Conservation (phyloP, 23 tunicate species). For the Aplidium turbinatum region DNA sequence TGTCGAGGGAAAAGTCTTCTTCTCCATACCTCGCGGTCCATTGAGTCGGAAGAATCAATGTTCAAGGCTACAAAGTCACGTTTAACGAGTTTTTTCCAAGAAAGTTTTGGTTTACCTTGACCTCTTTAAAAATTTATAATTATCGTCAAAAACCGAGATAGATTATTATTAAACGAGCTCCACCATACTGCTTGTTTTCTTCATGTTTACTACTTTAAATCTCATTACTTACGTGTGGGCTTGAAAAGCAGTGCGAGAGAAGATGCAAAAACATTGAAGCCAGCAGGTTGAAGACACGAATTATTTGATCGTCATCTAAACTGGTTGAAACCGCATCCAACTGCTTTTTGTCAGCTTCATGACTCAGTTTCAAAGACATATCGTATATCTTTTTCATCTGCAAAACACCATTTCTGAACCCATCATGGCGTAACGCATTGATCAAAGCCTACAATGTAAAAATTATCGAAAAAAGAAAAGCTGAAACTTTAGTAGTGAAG, state of each 20-base stretch:
- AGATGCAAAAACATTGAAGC: constrained; percentile 48
- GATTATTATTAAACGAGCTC: too few relatives aligned
- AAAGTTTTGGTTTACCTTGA: too few relatives aligned
- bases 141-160: too few relatives aligned
- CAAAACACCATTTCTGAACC: not conserved
- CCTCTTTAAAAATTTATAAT: too few relatives aligned
- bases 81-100: too few relatives aligned
- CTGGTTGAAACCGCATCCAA: constrained; percentile 23
- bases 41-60: too few relatives aligned
- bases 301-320: constrained; percentile 42
- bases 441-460: too few relatives aligned
- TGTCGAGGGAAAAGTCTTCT: too few relatives aligned
- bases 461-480: not conserved
- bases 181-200: too few relatives aligned
- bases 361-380: not conserved
- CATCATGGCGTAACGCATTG: not conserved
- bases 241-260: constrained; percentile 51
- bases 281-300: constrained; percentile 36
- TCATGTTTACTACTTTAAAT: too few relatives aligned
- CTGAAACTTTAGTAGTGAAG: not conserved
- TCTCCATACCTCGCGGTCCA: too few relatives aligned
- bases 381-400: constrained; percentile 33
- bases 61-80: too few relatives aligned
- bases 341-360: not conserved
- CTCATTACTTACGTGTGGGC: constrained; percentile 29